Evolutionary conservation across 2,797 vertebrate genomes (phyloP), one percentile per base, ranked within the genome.

Genomic region (Phoxinus dragarum): DNA sequence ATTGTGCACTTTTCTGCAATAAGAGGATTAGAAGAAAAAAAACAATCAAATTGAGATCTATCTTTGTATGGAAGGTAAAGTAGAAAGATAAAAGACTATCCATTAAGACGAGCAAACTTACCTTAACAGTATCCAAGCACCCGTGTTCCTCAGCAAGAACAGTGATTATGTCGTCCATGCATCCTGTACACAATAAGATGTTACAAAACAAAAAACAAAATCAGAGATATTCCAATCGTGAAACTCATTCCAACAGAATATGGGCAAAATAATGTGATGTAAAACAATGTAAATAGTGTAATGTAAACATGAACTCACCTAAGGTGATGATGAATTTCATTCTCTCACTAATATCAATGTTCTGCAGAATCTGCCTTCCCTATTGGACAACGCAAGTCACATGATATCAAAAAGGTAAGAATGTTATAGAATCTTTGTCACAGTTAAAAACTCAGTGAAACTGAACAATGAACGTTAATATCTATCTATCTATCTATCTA

Each of bases 131-230:
- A 84, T 98, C 97, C 89, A 98, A 93, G 91, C 97, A 98, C 38
- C 98, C 98, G 42, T 99, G 98, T 88, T 99, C 98, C 93, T 99
- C 98, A 52, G 97, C 97, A 81, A 99, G 92, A 81, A 99, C 98
- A 27, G 95, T 97, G 87, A 98, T 90, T 90, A 97, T 97, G 88
- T 99, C 97, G 82, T 99, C 98, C 88, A 99, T 96, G 66, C 97
- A 98, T 86, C 96, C 98, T 99, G 92, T 44, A 82, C 47, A 34
- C 5, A 42, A 64, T 34, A 27, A 19, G 31, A 64, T 6, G 5
- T 1, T 27, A 27, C 64, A 66, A 66, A 31, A 67, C 16, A 42
- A 27, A 27, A 27, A 27, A 27, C 27, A 1, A 27, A 17, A 42
- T 10, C 47, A 0, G 9, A 34, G 10, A n/a, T 64, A 66, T 80